These are phyloP conservation scores for Pocota personata DNA, from an alignment of 2,888 invertebrate genomes.

Conservation along the genomic window DNA sequence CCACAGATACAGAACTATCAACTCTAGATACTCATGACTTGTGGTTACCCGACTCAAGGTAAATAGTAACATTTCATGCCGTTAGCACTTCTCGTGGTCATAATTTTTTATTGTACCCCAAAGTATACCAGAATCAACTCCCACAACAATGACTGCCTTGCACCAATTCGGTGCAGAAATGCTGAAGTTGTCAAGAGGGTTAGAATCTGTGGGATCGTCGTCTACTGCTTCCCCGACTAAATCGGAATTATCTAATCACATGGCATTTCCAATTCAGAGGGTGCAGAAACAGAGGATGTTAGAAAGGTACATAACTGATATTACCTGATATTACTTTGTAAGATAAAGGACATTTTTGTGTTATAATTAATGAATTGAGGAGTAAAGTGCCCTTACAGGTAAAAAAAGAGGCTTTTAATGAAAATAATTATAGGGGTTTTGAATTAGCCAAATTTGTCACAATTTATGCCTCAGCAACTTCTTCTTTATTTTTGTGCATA, in stretches of 20 bases:
- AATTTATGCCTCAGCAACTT: no score
- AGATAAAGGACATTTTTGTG: neutral
- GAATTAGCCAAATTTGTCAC: no score
- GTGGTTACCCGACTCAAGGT: slow-evolving; percentile 90
- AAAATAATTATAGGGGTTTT: no score
- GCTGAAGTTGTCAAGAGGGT: slow-evolving; percentile 91
- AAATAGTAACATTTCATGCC: slow-evolving; percentile 22
- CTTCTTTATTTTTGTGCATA: no score
- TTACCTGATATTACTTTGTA: neutral
- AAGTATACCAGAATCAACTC: slow-evolving; percentile 87
- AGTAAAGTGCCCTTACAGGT: no score
- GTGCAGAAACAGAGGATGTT: slow-evolving; percentile 5
- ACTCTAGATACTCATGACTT: slow-evolving; percentile 92
- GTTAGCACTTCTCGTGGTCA: neutral
- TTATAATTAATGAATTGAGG: no score
- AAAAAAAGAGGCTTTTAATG: no score
- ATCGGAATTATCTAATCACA: slow-evolving; percentile 80
- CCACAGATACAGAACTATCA: slow-evolving; percentile 93
- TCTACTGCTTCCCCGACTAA: slow-evolving; percentile 80
- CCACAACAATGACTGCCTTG: slow-evolving; percentile 92
- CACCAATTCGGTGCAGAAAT: slow-evolving; percentile 94
- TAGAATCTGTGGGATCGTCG: slow-evolving; percentile 87
- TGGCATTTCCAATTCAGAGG: slow-evolving; percentile 75
- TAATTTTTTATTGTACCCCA: neutral
- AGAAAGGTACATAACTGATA: slow-evolving; percentile 31